phyloP scores from a whole-genome alignment of 2,113 vertebrate species.

The Oxyura jamaicensis region DNA sequence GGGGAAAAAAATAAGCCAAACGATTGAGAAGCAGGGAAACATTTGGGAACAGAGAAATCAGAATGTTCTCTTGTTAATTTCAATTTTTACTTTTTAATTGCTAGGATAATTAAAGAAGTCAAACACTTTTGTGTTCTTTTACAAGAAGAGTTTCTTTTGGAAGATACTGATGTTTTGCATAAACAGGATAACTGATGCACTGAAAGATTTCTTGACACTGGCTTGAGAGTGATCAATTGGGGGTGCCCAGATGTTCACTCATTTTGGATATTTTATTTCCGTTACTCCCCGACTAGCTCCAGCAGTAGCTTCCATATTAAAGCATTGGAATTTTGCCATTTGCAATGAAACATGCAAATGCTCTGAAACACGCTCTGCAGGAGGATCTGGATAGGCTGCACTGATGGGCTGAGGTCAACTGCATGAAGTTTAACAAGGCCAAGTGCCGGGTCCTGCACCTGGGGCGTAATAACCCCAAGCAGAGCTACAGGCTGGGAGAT shows the following conservation, averaged over 20 bases:
- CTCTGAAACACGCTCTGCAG: too few species aligned
- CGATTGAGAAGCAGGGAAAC: background rate
- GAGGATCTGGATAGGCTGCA: too few species aligned
- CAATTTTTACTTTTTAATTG: background rate
- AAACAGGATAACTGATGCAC: background rate
- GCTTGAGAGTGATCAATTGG: background rate
- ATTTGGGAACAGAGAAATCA: background rate
- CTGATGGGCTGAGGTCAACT: too few species aligned
- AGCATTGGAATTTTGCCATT: background rate
- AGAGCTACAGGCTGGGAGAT: too few species aligned
- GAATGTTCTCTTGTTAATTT: background rate
- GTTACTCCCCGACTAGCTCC: background rate
- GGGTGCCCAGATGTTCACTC: background rate
- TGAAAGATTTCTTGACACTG: background rate
- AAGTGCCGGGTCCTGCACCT: too few species aligned
- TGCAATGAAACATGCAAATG: background rate
- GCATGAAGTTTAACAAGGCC: too few species aligned
- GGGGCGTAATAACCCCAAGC: too few species aligned
- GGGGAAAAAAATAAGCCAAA: background rate
- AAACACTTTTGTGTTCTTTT: slow-evolving; percentile 7
- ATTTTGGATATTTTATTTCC: background rate
- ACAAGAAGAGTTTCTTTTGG: background rate
- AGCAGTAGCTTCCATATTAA: background rate
- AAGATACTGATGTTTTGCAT: background rate
- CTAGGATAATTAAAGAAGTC: background rate